Conservation (phyloP, 2,797 vertebrate genomes). For the Myotis daubentonii region DNA sequence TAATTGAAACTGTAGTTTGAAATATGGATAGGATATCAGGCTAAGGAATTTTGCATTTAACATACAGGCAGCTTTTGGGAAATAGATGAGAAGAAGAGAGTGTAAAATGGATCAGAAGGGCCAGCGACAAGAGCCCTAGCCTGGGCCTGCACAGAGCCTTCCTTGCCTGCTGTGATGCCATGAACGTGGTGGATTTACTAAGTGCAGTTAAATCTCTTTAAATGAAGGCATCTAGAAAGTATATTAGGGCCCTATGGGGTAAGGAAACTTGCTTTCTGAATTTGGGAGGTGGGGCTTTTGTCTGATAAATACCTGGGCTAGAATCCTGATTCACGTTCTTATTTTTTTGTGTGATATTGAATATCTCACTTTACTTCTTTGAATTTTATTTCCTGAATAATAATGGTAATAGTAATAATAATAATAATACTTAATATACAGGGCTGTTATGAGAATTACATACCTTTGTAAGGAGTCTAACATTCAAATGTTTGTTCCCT, state of each 20-base stretch:
- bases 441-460: background rate
- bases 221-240: background rate
- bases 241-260: background rate
- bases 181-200: background rate
- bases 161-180: background rate
- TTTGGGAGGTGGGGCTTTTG: background rate
- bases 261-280: background rate
- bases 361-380: background rate
- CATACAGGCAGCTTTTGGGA: background rate
- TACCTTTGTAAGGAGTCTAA: background rate
- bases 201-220: background rate
- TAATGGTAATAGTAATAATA: background rate
- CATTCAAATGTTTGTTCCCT: background rate
- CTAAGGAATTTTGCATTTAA: conserved; percentile 32
- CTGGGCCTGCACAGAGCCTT: background rate
- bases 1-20: conserved; percentile 42
- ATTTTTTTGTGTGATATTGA: conserved; percentile 17
- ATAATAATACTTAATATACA: conserved; percentile 15
- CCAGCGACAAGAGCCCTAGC: background rate
- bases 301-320: background rate
- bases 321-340: conserved; percentile 43
- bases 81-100: background rate
- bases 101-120: background rate
- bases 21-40: background rate
- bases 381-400: conserved; percentile 24